phyloP scores from a whole-genome alignment of 2,113 vertebrate genomes.

The Dasyurus viverrinus region DNA sequence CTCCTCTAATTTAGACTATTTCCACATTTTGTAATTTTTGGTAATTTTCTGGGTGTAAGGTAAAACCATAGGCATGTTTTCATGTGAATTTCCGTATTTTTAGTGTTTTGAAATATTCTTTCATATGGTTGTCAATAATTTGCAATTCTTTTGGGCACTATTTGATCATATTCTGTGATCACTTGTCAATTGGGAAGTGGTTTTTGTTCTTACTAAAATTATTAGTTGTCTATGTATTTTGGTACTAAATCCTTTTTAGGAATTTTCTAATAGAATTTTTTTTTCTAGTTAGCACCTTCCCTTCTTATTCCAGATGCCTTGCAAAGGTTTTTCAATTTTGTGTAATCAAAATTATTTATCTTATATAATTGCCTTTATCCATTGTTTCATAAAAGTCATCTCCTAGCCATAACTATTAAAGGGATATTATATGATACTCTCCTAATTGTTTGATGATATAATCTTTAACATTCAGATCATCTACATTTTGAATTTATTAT shows the following conservation, averaged over 20 bases:
- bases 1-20: background rate
- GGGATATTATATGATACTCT: background rate
- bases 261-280: background rate
- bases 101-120: background rate
- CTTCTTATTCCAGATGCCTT: background rate
- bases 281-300: background rate
- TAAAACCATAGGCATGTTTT: background rate
- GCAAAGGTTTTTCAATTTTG: background rate
- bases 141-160: background rate
- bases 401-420: background rate
- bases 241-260: background rate
- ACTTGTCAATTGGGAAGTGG: background rate
- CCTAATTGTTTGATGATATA: background rate
- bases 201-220: background rate
- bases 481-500: background rate
- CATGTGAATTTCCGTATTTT: background rate
- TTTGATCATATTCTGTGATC: background rate
- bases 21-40: background rate
- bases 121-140: background rate
- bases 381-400: background rate
- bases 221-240: background rate
- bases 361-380: background rate
- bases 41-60: background rate
- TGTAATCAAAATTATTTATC: background rate
- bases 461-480: background rate